These are phyloP conservation scores for Mechanitis messenoides DNA, from an alignment of 2,888 invertebrate species.

Conservation along the genomic window DNA sequence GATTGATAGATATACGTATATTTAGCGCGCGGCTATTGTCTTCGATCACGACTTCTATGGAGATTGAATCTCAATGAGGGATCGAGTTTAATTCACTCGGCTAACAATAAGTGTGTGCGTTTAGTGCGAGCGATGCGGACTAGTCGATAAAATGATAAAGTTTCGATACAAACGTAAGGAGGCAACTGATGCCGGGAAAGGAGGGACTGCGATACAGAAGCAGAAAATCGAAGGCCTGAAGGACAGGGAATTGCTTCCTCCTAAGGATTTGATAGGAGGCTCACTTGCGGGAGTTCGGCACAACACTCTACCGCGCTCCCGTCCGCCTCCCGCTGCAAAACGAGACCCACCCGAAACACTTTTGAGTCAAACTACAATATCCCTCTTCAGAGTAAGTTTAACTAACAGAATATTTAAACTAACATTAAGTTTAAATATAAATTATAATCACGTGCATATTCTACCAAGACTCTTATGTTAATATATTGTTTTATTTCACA, in stretches of 20 bases:
- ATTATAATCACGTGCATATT: conserved; percentile 5
- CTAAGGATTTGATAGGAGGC: conserved; percentile 63
- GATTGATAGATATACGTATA: conserved; percentile 48
- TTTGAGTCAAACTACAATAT: conserved; percentile 56
- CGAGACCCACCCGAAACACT: conserved; percentile 47
- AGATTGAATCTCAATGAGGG: conserved; percentile 49
- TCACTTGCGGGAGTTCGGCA: conserved; percentile 63
- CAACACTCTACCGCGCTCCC: conserved; percentile 65
- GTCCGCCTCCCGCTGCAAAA: conserved; percentile 51
- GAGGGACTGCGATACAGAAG: conserved; percentile 62
- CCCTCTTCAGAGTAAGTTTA: conserved; percentile 68
- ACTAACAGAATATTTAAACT: conserved; percentile 6
- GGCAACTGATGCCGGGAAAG: conserved; percentile 48
- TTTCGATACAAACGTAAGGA: conserved; percentile 82
- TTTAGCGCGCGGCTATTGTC: conserved; percentile 62
- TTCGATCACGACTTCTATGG: conserved; percentile 46
- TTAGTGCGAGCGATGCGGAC: conserved; percentile 54
- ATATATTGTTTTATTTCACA: not conserved
- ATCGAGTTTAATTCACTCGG: conserved; percentile 38
- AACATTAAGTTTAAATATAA: conserved; percentile 9
- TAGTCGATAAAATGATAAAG: conserved; percentile 76
- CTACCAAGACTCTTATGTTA: not conserved
- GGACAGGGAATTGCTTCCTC: conserved; percentile 64
- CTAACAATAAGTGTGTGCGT: conserved; percentile 32
- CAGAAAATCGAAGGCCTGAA: conserved; percentile 68